A percentile compares a stretch with the other conserved stretches of the same genome.
phyloP scores from a whole-genome alignment of 2,888 invertebrate genomes.

The Apodemia hepburni region DNA sequence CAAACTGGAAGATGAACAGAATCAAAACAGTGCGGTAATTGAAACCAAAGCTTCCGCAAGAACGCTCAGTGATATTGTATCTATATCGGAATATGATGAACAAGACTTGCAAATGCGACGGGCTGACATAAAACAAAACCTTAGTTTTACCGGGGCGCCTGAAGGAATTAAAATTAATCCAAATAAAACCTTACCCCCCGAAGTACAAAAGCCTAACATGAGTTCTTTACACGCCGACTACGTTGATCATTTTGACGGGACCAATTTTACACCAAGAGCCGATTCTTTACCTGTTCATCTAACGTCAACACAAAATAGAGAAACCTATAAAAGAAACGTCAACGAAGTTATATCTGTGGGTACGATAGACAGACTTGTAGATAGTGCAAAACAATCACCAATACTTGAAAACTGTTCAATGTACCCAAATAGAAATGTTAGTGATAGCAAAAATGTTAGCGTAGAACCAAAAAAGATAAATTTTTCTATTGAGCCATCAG shows the following conservation, averaged over 20 bases:
- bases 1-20: conserved; percentile 79
- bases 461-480: conserved; percentile 72
- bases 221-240: conserved; percentile 61
- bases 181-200: conserved; percentile 59
- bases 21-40: conserved; percentile 62
- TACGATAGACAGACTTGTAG: conserved; percentile 42
- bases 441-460: conserved; percentile 54
- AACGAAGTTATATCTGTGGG: conserved; percentile 71
- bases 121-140: conserved; percentile 55
- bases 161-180: conserved; percentile 44
- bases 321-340: conserved; percentile 60
- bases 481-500: conserved; percentile 60
- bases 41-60: conserved; percentile 83
- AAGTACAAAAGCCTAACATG: conserved; percentile 53
- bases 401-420: conserved; percentile 72
- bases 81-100: conserved; percentile 86
- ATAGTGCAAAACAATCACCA: conserved; percentile 47
- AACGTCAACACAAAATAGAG: conserved; percentile 63
- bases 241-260: conserved; percentile 51
- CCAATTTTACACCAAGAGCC: conserved; percentile 54
- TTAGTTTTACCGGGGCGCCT: conserved; percentile 41
- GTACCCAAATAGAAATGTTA: conserved; percentile 67
- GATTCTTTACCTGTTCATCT: conserved; percentile 64
- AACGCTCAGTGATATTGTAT: conserved; percentile 86
- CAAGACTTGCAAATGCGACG: conserved; percentile 79